Percentiles rank a stretch among this genome's conserved stretches.
These are phyloP conservation scores for Coptodon rendalli DNA, from an alignment of 2,113 vertebrate species.

Conservation along the genomic window DNA sequence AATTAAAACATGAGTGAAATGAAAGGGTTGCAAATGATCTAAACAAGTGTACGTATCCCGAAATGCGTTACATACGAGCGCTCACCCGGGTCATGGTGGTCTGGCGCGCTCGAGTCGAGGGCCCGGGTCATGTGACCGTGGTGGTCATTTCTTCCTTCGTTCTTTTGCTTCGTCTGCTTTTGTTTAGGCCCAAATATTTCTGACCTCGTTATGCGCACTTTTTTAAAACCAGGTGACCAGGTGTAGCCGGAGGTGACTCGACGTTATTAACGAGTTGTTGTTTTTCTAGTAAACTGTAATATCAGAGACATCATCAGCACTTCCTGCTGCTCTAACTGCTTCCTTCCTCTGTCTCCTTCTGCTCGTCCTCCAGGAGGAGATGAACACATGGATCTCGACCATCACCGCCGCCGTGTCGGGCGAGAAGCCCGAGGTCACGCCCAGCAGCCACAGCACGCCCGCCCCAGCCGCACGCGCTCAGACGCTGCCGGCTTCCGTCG, in stretches of 20 bases:
- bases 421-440: conserved; percentile 82
- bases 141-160: background rate
- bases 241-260: background rate
- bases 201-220: rapidly evolving
- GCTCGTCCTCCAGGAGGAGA: conserved; percentile 83
- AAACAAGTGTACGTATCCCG: background rate
- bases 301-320: background rate
- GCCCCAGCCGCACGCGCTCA: conserved; percentile 84
- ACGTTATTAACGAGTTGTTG: background rate
- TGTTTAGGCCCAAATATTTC: background rate
- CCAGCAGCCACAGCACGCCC: conserved; percentile 92
- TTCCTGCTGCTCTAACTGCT: background rate
- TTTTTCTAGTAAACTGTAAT: background rate
- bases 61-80: background rate
- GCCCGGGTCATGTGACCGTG: background rate
- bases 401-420: conserved; percentile 80
- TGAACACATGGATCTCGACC: conserved; percentile 95
- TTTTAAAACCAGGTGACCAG: background rate
- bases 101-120: rapidly evolving
- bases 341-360: background rate
- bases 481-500: conserved; percentile 88
- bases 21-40: background rate
- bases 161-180: background rate
- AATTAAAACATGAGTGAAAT: background rate
- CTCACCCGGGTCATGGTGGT: background rate